Base-by-base conservation (phyloP, 2,113 vertebrate genomes). In the Aramus guarauna region DNA sequence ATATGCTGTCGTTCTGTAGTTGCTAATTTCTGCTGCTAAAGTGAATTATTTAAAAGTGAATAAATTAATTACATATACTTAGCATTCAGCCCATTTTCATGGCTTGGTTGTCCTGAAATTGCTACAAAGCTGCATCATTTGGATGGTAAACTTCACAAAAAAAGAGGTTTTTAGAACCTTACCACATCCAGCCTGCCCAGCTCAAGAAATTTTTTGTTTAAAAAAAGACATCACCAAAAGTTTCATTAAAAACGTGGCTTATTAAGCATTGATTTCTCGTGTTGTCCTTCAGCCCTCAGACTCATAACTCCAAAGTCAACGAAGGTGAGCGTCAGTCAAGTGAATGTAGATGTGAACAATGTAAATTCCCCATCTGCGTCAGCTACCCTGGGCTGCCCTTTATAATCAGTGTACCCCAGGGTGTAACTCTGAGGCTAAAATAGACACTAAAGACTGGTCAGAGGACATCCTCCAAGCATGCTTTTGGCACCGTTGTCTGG, bases 31-130 rank as follows among this genome's bases (percentile, higher is more conserved):
- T 90, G 23, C 50, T 0, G 3, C 59, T 79, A 58, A 85, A 88
- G 53, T 48, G 36, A 75, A 91, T 94, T 92, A 91, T 92, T 95
- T 72, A 18, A 64, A 81, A 95, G 34, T 36, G 5, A 96, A 95
- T 87, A 78, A 89, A 85, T 91, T 92, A 95, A 82, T 92, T 89
- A 84, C 60, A 7, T 72, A 77, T 39, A 81, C 60, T 81, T 68
- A 92, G 41, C 23, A 64, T 91, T 92, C 73, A 91, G 64, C 56
- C 68, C 12, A 68, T 74, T 92, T 96, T 85, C 71, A 55, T 83
- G 55, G 45, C 41, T 85, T 74, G 14, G 7, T 90, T 96, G 63
- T 85, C 71, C 66, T 4, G 1, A 76, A 92, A 85, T 88, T 88
- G 59, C 53, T 62, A 59, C 59, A 94, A 88, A 93, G 67, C 50